A percentile compares a stretch with the other conserved stretches of the same genome.
These are phyloP conservation scores for Phylloscopus collybita DNA, from an alignment of 2,797 vertebrate genomes.

Conservation along the genomic window DNA sequence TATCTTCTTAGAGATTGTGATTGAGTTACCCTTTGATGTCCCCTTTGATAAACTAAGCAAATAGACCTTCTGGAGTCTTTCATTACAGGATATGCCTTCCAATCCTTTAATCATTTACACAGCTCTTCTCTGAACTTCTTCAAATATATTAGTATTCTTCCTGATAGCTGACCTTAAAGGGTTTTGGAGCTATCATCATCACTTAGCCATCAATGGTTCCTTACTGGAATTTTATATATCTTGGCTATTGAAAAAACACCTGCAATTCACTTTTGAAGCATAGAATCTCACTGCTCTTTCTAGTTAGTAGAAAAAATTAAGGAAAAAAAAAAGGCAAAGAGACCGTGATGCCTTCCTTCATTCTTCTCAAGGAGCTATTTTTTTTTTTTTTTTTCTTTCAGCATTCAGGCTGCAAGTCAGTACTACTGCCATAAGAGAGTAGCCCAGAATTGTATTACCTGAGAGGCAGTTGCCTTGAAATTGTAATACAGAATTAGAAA, in stretches of 20 bases:
- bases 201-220: background rate
- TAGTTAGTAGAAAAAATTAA: background rate
- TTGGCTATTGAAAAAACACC: background rate
- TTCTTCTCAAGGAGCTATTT: background rate
- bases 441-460: background rate
- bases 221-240: background rate
- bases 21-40: background rate
- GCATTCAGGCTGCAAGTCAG: slow-evolving; percentile 13
- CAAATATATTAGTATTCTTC: background rate
- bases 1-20: background rate
- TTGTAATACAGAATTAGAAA: slow-evolving; percentile 58
- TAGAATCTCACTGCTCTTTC: background rate
- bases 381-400: background rate
- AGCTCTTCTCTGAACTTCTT: background rate
- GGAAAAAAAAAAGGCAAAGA: background rate
- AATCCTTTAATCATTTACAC: background rate
- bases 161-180: background rate
- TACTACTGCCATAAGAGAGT: background rate
- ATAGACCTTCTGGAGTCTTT: background rate
- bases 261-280: background rate
- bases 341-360: background rate
- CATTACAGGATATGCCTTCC: background rate
- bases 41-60: background rate
- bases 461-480: slow-evolving; percentile 19
- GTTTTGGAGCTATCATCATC: background rate